Evolutionary conservation across 2,888 invertebrate genomes (phyloP), one percentile per base, ranked within the genome.

Genomic region (Acheta domesticus): DNA sequence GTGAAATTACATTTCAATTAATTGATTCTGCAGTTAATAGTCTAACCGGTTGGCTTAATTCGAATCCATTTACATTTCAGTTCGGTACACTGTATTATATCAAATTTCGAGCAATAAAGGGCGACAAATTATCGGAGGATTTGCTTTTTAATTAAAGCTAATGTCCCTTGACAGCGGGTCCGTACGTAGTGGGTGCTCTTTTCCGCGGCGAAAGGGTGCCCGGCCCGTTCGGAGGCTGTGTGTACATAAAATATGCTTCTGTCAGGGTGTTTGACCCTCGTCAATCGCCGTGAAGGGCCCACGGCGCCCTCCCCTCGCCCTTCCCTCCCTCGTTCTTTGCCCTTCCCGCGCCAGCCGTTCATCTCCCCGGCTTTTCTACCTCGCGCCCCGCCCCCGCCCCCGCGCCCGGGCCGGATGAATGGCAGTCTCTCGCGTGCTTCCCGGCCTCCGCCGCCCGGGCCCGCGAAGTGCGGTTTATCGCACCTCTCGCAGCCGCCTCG

Each of bases 121-220:
- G 62, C 62, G 62, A 62, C 62, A 62, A 62, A n/a, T 62, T 62
- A 62, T 62, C n/a, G 62, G 62, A 62, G 62, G 62, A 62, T 62
- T 62, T 62, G 62, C 62, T 19, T 62, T 62, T 62, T 62, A n/a
- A 62, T 62, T 14, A n/a, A 62, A 62, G 62, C n/a, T 62, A 62
- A 62, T 62, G 62, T n/a, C 62, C 16, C 62, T 62, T 62, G 62
- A 62, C n/a, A 62, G 16, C 16, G 14, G 14, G 5, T 12, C 14
- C n/a, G 62, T 14, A 62, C 36, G 36, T 36, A 36, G 36, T 36
- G 36, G 36, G 36, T 36, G 36, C 36, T 36, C 36, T 36, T 36
- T 36, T 36, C 36, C 36, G 36, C 36, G 36, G 36, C 36, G 36
- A 36, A 36, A 36, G 36, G 36, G 36, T 36, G 36, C 36, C 8